Percentiles rank a stretch among this genome's conserved stretches.
These are phyloP conservation scores for Oxyruncus cristatus DNA, from an alignment of 2,113 vertebrate genomes.

Conservation along the genomic window DNA sequence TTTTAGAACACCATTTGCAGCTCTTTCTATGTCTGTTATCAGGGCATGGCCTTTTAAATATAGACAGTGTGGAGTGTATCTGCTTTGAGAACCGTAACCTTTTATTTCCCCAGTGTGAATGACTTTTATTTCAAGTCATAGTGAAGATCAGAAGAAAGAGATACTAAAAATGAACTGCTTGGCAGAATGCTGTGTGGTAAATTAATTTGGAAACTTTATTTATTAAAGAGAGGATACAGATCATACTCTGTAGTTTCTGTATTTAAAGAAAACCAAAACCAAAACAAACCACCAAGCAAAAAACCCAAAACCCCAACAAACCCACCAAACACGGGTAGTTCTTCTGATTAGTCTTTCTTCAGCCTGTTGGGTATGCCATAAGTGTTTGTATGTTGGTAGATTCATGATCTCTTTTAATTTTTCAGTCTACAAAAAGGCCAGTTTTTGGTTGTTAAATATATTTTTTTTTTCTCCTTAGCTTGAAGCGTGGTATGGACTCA, in stretches of 20 bases:
- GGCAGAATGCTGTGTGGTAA: not conserved
- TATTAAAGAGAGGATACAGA: not conserved
- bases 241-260: not conserved
- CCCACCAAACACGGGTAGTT: rapidly evolving
- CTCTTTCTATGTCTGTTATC: not conserved
- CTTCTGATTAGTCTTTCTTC: not conserved
- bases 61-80: not conserved
- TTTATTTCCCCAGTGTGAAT: not conserved
- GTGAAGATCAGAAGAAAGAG: not conserved
- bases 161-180: not conserved
- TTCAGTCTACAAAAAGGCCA: not conserved
- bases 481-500: not conserved
- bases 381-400: not conserved
- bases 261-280: not conserved
- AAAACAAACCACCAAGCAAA: not conserved
- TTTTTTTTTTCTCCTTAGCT: not conserved
- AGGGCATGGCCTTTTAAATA: conserved; percentile 18
- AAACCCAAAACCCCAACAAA: not conserved
- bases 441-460: not conserved
- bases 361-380: not conserved
- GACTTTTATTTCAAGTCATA: not conserved
- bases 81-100: not conserved
- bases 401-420: not conserved
- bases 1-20: conserved; percentile 1
- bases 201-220: not conserved